A percentile compares a stretch with the other conserved stretches of the same genome.
Evolutionary conservation across 2,888 invertebrate species (phyloP).

Genomic region (Parelbella ahira): DNA sequence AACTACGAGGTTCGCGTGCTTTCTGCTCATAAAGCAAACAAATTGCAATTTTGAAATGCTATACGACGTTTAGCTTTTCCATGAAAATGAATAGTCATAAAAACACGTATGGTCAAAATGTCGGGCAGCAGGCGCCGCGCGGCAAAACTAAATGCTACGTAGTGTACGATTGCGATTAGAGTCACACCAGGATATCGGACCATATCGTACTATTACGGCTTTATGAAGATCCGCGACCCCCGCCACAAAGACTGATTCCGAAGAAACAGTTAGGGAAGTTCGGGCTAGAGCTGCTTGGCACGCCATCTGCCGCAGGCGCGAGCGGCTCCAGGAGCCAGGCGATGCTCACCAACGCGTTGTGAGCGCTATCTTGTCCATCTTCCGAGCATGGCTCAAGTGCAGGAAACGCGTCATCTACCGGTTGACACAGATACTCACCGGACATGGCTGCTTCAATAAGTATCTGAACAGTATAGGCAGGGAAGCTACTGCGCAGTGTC

Average conservation of each 20-base stretch:
- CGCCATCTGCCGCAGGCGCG: slow-evolving; percentile 3
- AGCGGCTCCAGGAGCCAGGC: not conserved
- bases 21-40: slow-evolving; percentile 16
- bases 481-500: not conserved
- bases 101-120: not conserved
- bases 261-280: not conserved
- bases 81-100: too few relatives aligned
- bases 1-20: slow-evolving; percentile 11
- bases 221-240: not conserved
- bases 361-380: not conserved
- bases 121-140: too few relatives aligned
- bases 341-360: not conserved
- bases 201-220: slow-evolving; percentile 19
- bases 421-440: not conserved
- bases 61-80: slow-evolving; percentile 21
- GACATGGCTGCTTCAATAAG: slow-evolving; percentile 4
- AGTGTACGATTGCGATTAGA: slow-evolving; percentile 9
- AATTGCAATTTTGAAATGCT: slow-evolving; percentile 22
- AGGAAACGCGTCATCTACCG: not conserved
- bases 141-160: not conserved
- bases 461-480: slow-evolving; percentile 10
- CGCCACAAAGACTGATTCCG: slow-evolving; percentile 1
- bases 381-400: not conserved
- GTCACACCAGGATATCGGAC: slow-evolving; percentile 20
- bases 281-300: slow-evolving; percentile 7